Evolutionary conservation across 2,888 invertebrate genomes (phyloP).

Genomic region (Schizotus pectinicornis): DNA sequence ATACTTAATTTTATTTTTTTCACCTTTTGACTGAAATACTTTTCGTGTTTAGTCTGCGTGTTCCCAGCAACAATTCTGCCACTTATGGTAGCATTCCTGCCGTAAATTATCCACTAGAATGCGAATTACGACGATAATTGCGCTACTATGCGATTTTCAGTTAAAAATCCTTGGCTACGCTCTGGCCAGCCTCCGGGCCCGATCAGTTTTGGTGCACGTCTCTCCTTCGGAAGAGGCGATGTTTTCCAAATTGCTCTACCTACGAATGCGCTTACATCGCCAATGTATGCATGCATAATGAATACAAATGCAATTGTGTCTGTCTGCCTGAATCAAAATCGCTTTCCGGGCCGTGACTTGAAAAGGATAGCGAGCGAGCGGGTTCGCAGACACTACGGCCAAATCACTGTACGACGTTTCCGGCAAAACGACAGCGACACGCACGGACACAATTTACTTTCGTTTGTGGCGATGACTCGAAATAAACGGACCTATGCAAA

Average conservation of each 20-base stretch:
- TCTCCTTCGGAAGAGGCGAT: background rate
- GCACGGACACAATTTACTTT: slow-evolving; percentile 21
- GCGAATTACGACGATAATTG: too few species aligned
- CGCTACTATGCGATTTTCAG: too few species aligned
- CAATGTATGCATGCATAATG: slow-evolving; percentile 30
- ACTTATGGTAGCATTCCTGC: too few species aligned
- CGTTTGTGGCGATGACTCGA: slow-evolving; percentile 1
- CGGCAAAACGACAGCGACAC: slow-evolving; percentile 21
- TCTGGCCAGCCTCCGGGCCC: too few species aligned
- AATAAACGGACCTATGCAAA: background rate
- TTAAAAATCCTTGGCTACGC: too few species aligned
- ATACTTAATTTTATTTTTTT: too few species aligned
- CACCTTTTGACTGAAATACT: too few species aligned
- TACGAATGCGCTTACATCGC: slow-evolving; percentile 22
- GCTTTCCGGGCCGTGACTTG: slow-evolving; percentile 39
- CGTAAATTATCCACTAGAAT: too few species aligned
- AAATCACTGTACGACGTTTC: slow-evolving; percentile 30
- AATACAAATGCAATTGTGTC: slow-evolving; percentile 32
- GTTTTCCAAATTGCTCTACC: slow-evolving; percentile 20
- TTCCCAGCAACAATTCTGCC: too few species aligned
- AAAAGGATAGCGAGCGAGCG: slow-evolving; percentile 27
- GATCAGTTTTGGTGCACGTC: too few species aligned
- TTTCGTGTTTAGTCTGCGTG: too few species aligned
- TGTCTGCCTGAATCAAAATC: slow-evolving; percentile 37
- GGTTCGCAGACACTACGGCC: slow-evolving; percentile 33